Evolutionary conservation across 1,140 invertebrate species (phyloP).

Genomic region (Drosophila tristis): DNA sequence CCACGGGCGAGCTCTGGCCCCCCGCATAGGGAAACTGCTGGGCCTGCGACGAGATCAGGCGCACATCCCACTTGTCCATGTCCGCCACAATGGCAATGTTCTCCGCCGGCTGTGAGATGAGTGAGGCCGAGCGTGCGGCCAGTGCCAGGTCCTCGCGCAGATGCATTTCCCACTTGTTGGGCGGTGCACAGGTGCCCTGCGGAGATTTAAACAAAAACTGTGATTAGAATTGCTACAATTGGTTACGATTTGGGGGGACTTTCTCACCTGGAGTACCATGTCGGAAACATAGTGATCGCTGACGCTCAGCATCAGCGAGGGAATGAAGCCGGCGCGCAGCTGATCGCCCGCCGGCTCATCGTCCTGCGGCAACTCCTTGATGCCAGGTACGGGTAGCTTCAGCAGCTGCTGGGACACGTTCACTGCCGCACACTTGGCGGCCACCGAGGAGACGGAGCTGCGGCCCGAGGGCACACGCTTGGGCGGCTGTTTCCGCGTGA

Average conservation of each 20-base stretch:
- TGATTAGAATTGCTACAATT: neutral
- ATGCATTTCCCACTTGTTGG: slow-evolving; percentile 85
- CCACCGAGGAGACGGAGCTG: slow-evolving; percentile 76
- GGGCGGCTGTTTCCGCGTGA: slow-evolving; percentile 54
- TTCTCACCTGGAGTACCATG: slow-evolving; percentile 88
- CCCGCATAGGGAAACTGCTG: slow-evolving; percentile 84
- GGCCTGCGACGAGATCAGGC: slow-evolving; percentile 86
- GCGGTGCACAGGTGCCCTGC: slow-evolving; percentile 82
- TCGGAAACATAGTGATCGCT: slow-evolving; percentile 91
- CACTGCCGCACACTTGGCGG: slow-evolving; percentile 75
- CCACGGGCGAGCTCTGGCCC: slow-evolving; percentile 85
- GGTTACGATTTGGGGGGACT: neutral
- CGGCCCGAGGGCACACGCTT: slow-evolving; percentile 75
- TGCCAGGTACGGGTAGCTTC: slow-evolving; percentile 71
- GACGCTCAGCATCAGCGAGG: slow-evolving; percentile 87
- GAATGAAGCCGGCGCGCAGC: slow-evolving; percentile 82
- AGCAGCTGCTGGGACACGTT: slow-evolving; percentile 73
- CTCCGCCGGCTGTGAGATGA: slow-evolving; percentile 90
- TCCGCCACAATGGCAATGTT: slow-evolving; percentile 93
- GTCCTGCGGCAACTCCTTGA: slow-evolving; percentile 78
- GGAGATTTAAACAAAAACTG: neutral
- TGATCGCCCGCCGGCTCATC: slow-evolving; percentile 72
- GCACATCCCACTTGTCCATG: slow-evolving; percentile 91
- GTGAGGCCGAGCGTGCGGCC: slow-evolving; percentile 86
- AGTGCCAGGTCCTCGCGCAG: slow-evolving; percentile 86